Percentiles rank a stretch among this genome's conserved stretches.
Evolutionary conservation across 2,797 vertebrate genomes (phyloP).

Genomic region (Catharus ustulatus): DNA sequence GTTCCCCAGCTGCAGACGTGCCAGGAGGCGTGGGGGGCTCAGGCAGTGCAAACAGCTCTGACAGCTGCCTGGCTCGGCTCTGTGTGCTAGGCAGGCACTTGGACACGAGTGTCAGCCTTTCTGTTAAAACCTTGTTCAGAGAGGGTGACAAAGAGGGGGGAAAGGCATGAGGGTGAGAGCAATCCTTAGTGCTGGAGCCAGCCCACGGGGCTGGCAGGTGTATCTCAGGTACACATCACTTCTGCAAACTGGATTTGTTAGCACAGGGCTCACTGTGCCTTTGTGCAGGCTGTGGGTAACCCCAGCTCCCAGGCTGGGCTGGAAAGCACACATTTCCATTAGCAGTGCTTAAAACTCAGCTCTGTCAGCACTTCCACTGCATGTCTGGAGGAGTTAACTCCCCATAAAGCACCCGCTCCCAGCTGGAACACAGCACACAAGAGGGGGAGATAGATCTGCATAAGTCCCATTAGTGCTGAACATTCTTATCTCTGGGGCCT

Average conservation of each 20-base stretch:
- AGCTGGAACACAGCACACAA: slow-evolving; percentile 5
- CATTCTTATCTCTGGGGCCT: slow-evolving; percentile 4
- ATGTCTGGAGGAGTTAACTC: slow-evolving; percentile 1
- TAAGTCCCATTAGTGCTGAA: slow-evolving; percentile 9
- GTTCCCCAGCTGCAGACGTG: not conserved
- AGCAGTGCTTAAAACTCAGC: not conserved
- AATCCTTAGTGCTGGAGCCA: not conserved
- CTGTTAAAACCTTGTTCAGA: not conserved
- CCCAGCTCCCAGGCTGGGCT: not conserved
- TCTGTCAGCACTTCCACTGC: slow-evolving; percentile 25
- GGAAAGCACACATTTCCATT: not conserved
- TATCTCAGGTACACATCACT: not conserved
- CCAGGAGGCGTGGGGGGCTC: not conserved
- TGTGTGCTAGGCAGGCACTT: not conserved
- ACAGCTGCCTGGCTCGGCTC: not conserved
- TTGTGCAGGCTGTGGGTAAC: not conserved
- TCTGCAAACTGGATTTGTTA: not conserved
- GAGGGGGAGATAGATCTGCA: not conserved
- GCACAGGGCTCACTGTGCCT: not conserved
- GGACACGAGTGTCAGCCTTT: not conserved
- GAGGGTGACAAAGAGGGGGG: not conserved
- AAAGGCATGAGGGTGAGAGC: not conserved
- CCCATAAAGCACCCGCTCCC: slow-evolving; percentile 2
- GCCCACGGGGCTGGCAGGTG: not conserved
- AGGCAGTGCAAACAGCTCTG: not conserved